A percentile compares a stretch with the other conserved stretches of the same genome.
These are phyloP conservation scores for Taeniopygia guttata DNA, from an alignment of 2,797 vertebrate species.

Conservation along the genomic window DNA sequence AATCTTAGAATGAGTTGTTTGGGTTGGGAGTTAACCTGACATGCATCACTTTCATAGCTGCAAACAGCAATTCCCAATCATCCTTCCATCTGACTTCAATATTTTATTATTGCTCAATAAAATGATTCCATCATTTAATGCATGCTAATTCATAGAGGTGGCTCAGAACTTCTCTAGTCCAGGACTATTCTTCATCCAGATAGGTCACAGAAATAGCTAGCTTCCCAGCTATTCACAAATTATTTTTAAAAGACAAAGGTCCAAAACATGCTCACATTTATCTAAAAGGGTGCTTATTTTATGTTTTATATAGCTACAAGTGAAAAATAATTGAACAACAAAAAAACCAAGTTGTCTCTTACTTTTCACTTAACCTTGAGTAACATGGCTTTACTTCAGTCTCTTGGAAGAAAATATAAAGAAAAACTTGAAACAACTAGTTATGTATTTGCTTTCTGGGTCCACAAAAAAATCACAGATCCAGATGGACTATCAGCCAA, in stretches of 20 bases:
- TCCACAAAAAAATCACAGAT: neutral
- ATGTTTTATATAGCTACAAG: neutral
- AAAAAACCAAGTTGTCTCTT: neutral
- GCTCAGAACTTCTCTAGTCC: neutral
- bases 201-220: neutral
- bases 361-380: neutral
- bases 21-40: constrained; percentile 69
- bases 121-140: constrained; percentile 18
- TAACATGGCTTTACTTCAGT: neutral
- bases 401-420: neutral
- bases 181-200: neutral
- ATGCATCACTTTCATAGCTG: constrained; percentile 48
- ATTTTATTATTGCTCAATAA: constrained; percentile 61
- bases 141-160: constrained; percentile 27
- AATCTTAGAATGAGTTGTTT: constrained; percentile 69
- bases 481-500: neutral
- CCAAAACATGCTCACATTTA: neutral
- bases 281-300: neutral
- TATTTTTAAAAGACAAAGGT: neutral
- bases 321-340: neutral
- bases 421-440: neutral
- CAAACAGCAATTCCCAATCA: constrained; percentile 54
- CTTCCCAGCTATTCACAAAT: neutral
- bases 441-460: neutral
- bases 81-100: constrained; percentile 50